phyloP scores from a whole-genome alignment of 2,113 vertebrate genomes.

The Boulengeromyrus knoepffleri region DNA sequence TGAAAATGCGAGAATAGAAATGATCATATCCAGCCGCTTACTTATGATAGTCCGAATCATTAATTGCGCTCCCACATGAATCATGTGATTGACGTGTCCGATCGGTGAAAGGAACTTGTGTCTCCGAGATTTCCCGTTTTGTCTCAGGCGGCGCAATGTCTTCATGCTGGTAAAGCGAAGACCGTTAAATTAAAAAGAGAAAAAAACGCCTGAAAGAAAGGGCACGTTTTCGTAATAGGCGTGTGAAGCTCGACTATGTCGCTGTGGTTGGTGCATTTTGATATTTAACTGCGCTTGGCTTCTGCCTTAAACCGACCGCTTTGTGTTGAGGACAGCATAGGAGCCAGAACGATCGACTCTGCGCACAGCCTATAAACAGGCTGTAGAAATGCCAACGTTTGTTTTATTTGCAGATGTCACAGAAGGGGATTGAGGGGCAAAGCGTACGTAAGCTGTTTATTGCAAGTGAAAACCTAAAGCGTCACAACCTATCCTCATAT shows the following conservation, averaged over 20 bases:
- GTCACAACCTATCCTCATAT: neutral
- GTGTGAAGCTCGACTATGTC: neutral
- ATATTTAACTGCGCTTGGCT: neutral
- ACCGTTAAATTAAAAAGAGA: neutral
- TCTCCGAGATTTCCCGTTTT: neutral
- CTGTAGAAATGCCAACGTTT: neutral
- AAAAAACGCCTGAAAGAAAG: neutral
- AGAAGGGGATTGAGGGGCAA: neutral
- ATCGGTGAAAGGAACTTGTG: neutral
- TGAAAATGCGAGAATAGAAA: neutral
- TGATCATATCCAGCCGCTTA: neutral
- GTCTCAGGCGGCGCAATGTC: neutral
- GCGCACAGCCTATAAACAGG: neutral
- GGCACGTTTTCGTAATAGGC: neutral
- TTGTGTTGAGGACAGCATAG: neutral
- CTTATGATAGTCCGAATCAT: neutral
- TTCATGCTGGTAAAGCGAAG: neutral
- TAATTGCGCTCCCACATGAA: neutral
- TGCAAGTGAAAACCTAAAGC: neutral
- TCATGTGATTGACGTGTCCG: neutral
- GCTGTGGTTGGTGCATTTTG: neutral
- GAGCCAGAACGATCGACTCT: neutral
- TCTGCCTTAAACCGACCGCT: neutral
- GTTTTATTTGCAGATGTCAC: constrained; percentile 7
- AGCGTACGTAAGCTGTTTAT: neutral